Evolutionary conservation across 2,113 vertebrate species (phyloP), one percentile per base, ranked within the genome.

Genomic region (Dicerorhinus sumatrensis): DNA sequence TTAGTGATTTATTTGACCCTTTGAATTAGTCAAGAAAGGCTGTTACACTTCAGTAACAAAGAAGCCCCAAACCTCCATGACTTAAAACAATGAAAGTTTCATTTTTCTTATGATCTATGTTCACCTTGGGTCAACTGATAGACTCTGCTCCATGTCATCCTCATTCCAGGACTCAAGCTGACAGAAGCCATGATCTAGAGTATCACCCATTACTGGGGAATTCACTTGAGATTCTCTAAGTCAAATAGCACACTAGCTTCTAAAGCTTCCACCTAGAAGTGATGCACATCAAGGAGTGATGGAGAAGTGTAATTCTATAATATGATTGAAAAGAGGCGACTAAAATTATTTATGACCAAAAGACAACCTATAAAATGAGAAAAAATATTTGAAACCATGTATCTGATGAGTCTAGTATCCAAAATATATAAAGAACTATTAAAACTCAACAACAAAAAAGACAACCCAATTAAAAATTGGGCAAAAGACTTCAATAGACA

Each of bases 361-460:
- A 88, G 6, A 81, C 8, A 84, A 36, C 18, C 58, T 91, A 51
- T 14, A 86, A 60, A 83, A 91, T 63, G 25, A 63, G 18, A 60
- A 42, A 92, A 97, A 88, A 56, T 46, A 33, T 85, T 91, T 51
- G 1, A 91, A 79, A 79, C 48, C 20, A 51, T 79, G 12, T 63
- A 48, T 81, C 36, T 76, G 39, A 31, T 73, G 20, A 51, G 4
- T 84, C n/a, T 93, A 82, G 21, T 75, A 69, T 69, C 56, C 6
- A 86, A 67, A 77, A 73, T 65, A n/a, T 21, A 33, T 75, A 72
- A 84, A 42, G 2, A 39, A 60, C 4, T 75, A 58, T 82, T 70
- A 93, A 89, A 93, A 92, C 39, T 83, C 48, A 93, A 70, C 16
- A 96, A 73, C 17, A 51, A 72, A 94, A 93, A 90, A 77, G 25